Evolutionary conservation across 2,888 invertebrate species (phyloP).

Genomic region (Pegoplata infirma): DNA sequence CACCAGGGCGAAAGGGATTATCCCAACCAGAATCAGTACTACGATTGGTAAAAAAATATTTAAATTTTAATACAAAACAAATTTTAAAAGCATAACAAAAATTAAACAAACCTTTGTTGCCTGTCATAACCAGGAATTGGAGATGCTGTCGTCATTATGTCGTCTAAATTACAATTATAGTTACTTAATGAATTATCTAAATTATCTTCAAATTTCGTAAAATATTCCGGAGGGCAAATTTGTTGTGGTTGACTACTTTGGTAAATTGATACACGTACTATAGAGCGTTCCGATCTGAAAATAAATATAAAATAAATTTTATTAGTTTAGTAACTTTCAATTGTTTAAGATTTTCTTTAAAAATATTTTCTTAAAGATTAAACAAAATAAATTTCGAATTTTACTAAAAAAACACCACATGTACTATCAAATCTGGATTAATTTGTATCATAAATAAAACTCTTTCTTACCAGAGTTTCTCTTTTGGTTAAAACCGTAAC

Average conservation of each 20-base stretch:
- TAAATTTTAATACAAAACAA: slow-evolving; percentile 9
- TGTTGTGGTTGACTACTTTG: slow-evolving; percentile 89
- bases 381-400: too few species aligned
- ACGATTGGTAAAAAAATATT: slow-evolving; percentile 71
- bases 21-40: slow-evolving; percentile 98
- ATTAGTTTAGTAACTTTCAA: too few species aligned
- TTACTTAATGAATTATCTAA: slow-evolving; percentile 73
- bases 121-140: slow-evolving; percentile 75
- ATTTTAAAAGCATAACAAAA: background rate
- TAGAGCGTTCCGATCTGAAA: slow-evolving; percentile 86
- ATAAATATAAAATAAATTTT: background rate
- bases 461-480: too few species aligned
- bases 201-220: slow-evolving; percentile 73
- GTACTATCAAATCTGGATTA: too few species aligned
- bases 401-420: too few species aligned
- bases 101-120: slow-evolving; percentile 75
- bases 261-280: slow-evolving; percentile 90
- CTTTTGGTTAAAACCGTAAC: too few species aligned
- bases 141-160: slow-evolving; percentile 74
- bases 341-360: too few species aligned
- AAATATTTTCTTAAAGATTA: too few species aligned
- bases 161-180: slow-evolving; percentile 74
- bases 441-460: too few species aligned
- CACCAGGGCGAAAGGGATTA: slow-evolving; percentile 98
- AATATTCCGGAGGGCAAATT: slow-evolving; percentile 80